Evolutionary conservation across 2,113 vertebrate genomes (phyloP), one percentile per base, ranked within the genome.

Genomic region (human): DNA sequence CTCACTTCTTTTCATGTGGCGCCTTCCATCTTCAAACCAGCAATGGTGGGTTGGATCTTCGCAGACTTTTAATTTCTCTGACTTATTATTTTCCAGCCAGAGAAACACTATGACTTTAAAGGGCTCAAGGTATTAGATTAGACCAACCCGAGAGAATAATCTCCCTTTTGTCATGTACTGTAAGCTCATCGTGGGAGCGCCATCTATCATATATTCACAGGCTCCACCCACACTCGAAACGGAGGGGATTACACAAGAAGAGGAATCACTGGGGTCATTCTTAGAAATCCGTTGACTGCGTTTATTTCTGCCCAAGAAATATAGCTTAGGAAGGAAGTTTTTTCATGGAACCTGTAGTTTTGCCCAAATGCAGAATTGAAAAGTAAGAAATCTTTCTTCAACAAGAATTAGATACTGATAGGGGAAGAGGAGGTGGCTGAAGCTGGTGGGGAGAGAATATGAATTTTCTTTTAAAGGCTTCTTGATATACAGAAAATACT

Each of bases 391-490:
- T 94, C 66, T 83, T 84, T 94, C 22, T 85, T 18, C 17, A 61
- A 32, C 2, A 50, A 88, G 25, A 94, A 48, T 52, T 75, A 64
- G 48, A n/a, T 38, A 1, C 14, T 3, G 57, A 32, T 22, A 20
- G 3, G 12, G 27, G 20, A 89, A 70, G 35, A 73, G 16, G n/a
- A 0, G 8, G 32, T 82, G 10, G 10, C 45, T 30, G 6, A n/a
- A 50, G 8, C 81, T 88, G 38, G 23, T 52, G 12, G 52, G 38
- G 43, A 87, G 10, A 94, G 50, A 73, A 13, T 20, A 68, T 64
- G 40, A 30, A 52, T 92, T 75, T 90, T 80, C 52, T 93, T 93
- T 18, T 40, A 93, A 78, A 98, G 48, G 16, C 59, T 93, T 93
- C 57, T 1, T 72, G 7, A 68, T 82, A 20, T 40, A 61, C 35